These are phyloP conservation scores for Dicentrarchus labrax DNA, from an alignment of 2,113 vertebrate genomes.

Conservation along the genomic window DNA sequence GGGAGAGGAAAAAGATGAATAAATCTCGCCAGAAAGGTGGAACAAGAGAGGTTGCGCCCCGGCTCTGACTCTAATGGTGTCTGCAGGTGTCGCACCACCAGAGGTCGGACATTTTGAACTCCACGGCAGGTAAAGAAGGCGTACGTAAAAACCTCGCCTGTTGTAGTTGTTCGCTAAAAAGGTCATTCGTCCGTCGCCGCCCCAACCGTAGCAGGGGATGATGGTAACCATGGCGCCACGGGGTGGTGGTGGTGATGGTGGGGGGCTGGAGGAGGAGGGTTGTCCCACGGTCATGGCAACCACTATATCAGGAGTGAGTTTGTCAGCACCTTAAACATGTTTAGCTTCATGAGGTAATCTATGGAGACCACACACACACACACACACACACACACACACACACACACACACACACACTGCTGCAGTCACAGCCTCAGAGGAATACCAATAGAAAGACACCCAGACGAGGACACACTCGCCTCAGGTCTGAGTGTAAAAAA, in stretches of 20 bases:
- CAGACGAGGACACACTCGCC: slow-evolving; percentile 38
- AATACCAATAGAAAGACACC: slow-evolving; percentile 68
- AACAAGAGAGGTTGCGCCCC: not conserved
- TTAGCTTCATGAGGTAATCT: slow-evolving; percentile 9
- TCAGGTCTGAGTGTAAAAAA: slow-evolving; percentile 36
- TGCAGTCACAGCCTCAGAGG: slow-evolving; percentile 75
- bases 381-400: slow-evolving; percentile 49
- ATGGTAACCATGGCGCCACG: slow-evolving; percentile 59
- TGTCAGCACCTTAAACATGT: slow-evolving; percentile 40
- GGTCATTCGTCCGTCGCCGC: slow-evolving; percentile 55
- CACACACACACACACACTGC: slow-evolving; percentile 56
- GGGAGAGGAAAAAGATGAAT: not conserved
- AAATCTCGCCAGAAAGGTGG: not conserved
- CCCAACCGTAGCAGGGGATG: slow-evolving; percentile 24
- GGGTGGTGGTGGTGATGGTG: not conserved
- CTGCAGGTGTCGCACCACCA: not conserved
- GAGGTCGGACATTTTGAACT: slow-evolving; percentile 65
- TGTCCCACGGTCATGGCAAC: slow-evolving; percentile 57
- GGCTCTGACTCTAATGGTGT: not conserved
- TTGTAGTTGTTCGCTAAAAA: slow-evolving; percentile 45
- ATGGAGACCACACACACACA: slow-evolving; percentile 25
- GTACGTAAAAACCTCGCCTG: not conserved
- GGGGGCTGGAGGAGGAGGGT: slow-evolving; percentile 4
- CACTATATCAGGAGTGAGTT: slow-evolving; percentile 46
- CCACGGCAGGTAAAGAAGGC: slow-evolving; percentile 11